These are phyloP conservation scores for Matsumurasca onukii DNA, from an alignment of 1,140 invertebrate species.

Conservation along the genomic window DNA sequence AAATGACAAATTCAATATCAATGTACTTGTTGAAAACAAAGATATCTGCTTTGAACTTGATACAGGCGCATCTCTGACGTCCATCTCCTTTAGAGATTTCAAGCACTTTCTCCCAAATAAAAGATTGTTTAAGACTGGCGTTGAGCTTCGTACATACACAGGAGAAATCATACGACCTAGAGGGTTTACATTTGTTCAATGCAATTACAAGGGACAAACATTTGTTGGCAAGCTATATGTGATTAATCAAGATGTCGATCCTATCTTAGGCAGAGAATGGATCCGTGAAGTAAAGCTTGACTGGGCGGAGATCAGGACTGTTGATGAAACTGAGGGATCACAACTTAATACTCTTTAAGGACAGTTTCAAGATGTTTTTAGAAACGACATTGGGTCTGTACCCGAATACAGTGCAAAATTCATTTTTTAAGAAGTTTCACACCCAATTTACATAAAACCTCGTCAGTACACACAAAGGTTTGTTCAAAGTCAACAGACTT, in stretches of 20 bases:
- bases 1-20: conserved; percentile 1
- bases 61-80: background rate
- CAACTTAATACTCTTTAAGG: background rate
- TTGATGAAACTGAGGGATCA: background rate
- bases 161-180: background rate
- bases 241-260: background rate
- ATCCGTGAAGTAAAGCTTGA: background rate
- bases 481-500: conserved; percentile 40
- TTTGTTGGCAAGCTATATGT: conserved; percentile 17
- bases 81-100: conserved; percentile 4
- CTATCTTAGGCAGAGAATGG: conserved; percentile 13
- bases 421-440: background rate
- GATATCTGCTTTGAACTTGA: background rate
- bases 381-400: background rate
- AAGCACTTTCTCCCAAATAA: background rate
- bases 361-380: background rate
- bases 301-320: background rate
- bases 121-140: background rate
- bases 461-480: conserved; percentile 37
- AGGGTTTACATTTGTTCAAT: background rate
- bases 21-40: background rate
- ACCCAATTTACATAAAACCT: background rate
- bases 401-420: background rate
- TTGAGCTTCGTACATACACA: conserved; percentile 1
- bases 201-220: conserved; percentile 18